Evolutionary conservation across 2,797 vertebrate species (phyloP), one percentile per base, ranked within the genome.

Genomic region (Orientallactaga sibirica): DNA sequence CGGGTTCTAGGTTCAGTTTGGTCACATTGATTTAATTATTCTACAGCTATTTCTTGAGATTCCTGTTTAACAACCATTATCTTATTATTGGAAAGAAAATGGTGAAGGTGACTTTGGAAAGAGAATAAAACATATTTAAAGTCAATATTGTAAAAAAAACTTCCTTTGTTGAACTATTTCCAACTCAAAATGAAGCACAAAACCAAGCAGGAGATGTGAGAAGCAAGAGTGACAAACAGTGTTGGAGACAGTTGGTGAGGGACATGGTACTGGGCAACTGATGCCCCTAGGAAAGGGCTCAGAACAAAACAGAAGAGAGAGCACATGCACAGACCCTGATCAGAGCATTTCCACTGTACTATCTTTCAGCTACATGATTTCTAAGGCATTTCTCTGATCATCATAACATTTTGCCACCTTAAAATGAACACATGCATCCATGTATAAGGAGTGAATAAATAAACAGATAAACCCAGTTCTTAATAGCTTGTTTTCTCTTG

Each of bases 111-210:
- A 67, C n/a, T 25, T 41, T 58, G 24, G 55, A 66, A 68, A 83
- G 61, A 75, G 33, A 95, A 82, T 76, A 22, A 79, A 87, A 91
- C 85, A 79, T 66, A 62, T 19, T 58, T 37, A 16, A 43, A 90
- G 43, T 61, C 33, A 66, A 71, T 9, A 1, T 79, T 74, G 29
- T 37, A 37, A 41, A 48, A 88, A 78, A 37, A 11, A 6, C 33
- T 89, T 58, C 55, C 33, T 61, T n/a, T 41, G 37, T 73, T 33
- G 25, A 24, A 70, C 64, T 87, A 25, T 62, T 66, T 64, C 19
- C 11, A 83, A 58, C 24, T 92, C 43, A 71, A 70, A 81, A 66
- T 66, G 22, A 71, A 41, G 20, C 67, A 29, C 41, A 55, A 16
- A 88, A 76, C 29, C 14, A 48, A 33, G 8, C 0, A 52, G 43